Base-by-base conservation (phyloP, 1,140 invertebrate genomes). In the Brachystomella parvula region DNA sequence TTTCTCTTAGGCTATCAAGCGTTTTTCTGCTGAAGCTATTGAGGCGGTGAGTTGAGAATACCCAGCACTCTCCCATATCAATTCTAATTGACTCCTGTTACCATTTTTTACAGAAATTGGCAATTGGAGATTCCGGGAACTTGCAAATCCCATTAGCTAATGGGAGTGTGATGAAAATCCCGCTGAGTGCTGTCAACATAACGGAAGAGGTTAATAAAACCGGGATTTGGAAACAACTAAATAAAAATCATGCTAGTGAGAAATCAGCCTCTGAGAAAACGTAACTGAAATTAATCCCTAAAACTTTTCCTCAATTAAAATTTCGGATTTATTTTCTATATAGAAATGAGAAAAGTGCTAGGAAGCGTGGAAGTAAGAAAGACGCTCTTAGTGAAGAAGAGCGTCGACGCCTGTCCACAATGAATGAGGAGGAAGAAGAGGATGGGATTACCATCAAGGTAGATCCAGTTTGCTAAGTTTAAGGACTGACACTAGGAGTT, bases 201-300 rank as follows among this genome's bases (percentile, higher is more conserved):
- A 89, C 89, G 24, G 92, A 95, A 77, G 93, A 96, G 78, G 87
- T 96, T 24, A 90, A 93, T 75, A 92, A 92, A 76, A 92, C 88
- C 30, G 89, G 89, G 28, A 89, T 96, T 73, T 97, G 94, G 94
- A 89, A 94, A 75, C 90, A 93, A 77, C 90, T 96, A 19, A 92
- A 92, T 73, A 53, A 12, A 6, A 81, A 83, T 67, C 69, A 66
- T 32, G 24, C 49, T 24, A 75, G 76, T 3, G 30, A 60, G 6
- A 60, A 60, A 17, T 61, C 68, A 26, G 65, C 58, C 67, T 69
- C 53, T 77, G 78, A 67, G 32, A 64, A 66, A 24, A 49, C 60
- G 21, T 65, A 74, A 56, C 74, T 75, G 79, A 79, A 73, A 35
- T 35, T 35, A 24, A 19, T 28, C 19, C 28, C 2, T 26, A n/a